A percentile compares a stretch with the other conserved stretches of the same genome.
Conservation (phyloP, 2,888 invertebrate species). For the Bibio marci region DNA sequence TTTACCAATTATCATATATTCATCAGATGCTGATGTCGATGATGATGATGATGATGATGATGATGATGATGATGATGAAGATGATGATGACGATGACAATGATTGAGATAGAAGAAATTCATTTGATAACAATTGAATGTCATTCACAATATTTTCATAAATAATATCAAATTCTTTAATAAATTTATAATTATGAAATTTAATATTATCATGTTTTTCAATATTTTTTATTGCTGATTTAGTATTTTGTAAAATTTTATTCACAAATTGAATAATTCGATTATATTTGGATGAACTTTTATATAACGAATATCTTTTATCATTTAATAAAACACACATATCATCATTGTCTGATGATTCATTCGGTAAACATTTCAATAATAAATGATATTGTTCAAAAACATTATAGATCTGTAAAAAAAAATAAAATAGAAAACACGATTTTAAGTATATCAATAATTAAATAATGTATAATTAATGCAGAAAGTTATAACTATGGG, state of each 20-base stretch:
- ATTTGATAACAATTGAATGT: background rate
- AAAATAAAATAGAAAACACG: background rate
- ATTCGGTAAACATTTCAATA: conserved; percentile 49
- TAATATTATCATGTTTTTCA: conserved; percentile 15
- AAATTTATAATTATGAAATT: conserved; percentile 18
- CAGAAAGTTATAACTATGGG: too few species aligned
- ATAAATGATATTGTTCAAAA: conserved; percentile 48
- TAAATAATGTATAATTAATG: too few species aligned
- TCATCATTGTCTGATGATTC: conserved; percentile 22
- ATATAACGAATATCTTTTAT: conserved; percentile 5
- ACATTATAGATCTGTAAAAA: conserved; percentile 21
- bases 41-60: too few species aligned
- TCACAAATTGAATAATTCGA: background rate
- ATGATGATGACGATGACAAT: too few species aligned
- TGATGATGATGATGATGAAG: background rate
- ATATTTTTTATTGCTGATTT: conserved; percentile 16
- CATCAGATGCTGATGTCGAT: background rate
- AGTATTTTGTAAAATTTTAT: conserved; percentile 13
- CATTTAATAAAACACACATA: conserved; percentile 12
- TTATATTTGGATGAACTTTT: conserved; percentile 13
- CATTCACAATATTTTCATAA: conserved; percentile 4
- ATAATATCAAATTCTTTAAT: conserved; percentile 8
- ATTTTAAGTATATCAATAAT: background rate
- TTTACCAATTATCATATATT: conserved; percentile 1
- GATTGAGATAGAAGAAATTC: background rate